Percentiles rank a stretch among this genome's conserved stretches.
phyloP scores from a whole-genome alignment of 2,888 invertebrate genomes.

The Pegoplata infirma region DNA sequence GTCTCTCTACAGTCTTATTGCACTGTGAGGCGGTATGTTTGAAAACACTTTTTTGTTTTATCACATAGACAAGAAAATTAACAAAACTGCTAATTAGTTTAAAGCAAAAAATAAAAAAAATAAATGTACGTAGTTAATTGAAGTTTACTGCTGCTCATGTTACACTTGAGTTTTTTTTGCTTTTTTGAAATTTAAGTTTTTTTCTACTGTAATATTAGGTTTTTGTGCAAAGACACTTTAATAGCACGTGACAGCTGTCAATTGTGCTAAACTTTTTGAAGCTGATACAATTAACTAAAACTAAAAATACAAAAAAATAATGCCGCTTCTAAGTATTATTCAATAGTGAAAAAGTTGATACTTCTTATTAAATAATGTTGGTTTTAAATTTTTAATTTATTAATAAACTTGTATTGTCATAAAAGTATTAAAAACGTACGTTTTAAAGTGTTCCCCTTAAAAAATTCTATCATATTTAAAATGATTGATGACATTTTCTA shows the following conservation, averaged over 20 bases:
- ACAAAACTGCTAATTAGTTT: conserved; percentile 49
- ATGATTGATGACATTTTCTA: conserved; percentile 29
- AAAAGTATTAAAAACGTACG: background rate
- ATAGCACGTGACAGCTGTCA: conserved; percentile 64
- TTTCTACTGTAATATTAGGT: background rate
- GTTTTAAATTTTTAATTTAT: conserved; percentile 1
- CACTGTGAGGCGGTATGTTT: conserved; percentile 35
- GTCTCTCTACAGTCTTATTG: too few relatives aligned
- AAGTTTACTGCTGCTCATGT: conserved; percentile 28
- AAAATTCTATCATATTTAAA: conserved; percentile 18
- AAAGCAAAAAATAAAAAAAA: conserved; percentile 22
- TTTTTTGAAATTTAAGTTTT: conserved; percentile 21
- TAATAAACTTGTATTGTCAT: conserved; percentile 7
- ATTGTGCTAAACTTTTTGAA: conserved; percentile 49
- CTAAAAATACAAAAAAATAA: background rate
- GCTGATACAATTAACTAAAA: conserved; percentile 51
- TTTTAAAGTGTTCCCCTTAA: background rate
- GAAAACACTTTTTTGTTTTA: conserved; percentile 14
- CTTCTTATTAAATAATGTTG: background rate
- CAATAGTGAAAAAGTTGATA: conserved; percentile 22
- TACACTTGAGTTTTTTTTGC: conserved; percentile 36
- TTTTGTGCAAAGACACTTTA: conserved; percentile 41
- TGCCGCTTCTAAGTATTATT: conserved; percentile 40
- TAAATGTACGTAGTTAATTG: background rate
- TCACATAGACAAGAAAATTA: conserved; percentile 9